Percentiles rank a stretch among this genome's conserved stretches.
phyloP scores from a whole-genome alignment of 1,140 invertebrate species.

The Drosophila seguyi region DNA sequence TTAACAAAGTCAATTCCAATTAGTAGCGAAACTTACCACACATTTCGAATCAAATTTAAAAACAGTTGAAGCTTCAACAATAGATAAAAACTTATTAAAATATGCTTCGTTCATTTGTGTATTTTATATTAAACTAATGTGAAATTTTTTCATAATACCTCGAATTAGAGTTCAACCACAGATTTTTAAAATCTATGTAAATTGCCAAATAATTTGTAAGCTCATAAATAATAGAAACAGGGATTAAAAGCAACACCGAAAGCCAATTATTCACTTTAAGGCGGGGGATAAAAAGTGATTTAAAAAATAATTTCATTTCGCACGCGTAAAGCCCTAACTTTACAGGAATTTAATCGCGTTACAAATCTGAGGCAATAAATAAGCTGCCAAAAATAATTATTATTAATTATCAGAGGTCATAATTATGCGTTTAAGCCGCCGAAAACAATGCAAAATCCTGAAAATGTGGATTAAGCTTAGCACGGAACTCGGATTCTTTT shows the following conservation, averaged over 20 bases:
- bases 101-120: neutral
- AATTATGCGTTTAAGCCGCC: conserved; percentile 50
- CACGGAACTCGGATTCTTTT: conserved; percentile 5
- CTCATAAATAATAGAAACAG: conserved; percentile 4
- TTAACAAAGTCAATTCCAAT: neutral
- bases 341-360: conserved; percentile 44
- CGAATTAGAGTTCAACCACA: neutral
- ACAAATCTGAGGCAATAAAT: conserved; percentile 76
- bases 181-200: neutral
- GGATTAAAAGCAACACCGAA: neutral
- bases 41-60: neutral
- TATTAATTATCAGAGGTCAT: conserved; percentile 72
- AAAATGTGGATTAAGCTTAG: conserved; percentile 32
- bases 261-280: conserved; percentile 4
- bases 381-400: conserved; percentile 70
- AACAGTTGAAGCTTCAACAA: neutral
- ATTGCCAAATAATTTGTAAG: neutral
- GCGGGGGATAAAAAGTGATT: conserved; percentile 8
- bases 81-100: neutral
- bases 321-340: conserved; percentile 12
- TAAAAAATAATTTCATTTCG: conserved; percentile 49
- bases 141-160: neutral
- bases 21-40: neutral
- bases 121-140: neutral
- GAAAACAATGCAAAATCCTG: conserved; percentile 40